Evolutionary conservation across 2,797 vertebrate genomes (phyloP).

Genomic region (Urosaurus nigricauda): DNA sequence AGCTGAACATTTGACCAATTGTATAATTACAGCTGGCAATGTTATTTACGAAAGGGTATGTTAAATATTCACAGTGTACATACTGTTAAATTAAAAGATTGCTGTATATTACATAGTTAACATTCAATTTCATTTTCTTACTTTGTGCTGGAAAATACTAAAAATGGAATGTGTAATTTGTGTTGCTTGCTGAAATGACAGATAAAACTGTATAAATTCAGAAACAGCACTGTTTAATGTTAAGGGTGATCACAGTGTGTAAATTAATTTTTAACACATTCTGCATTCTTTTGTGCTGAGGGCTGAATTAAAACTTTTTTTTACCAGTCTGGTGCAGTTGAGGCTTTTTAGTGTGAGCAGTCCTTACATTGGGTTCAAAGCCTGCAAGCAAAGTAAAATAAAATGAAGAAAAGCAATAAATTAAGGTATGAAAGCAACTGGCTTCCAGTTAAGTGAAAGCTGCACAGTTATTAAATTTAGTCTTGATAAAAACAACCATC

Average conservation of each 20-base stretch:
- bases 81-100: slow-evolving; percentile 34
- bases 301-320: slow-evolving; percentile 60
- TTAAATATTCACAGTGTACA: slow-evolving; percentile 38
- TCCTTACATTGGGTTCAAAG: slow-evolving; percentile 32
- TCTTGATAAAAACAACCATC: neutral
- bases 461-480: neutral
- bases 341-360: slow-evolving; percentile 42
- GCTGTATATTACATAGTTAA: slow-evolving; percentile 31
- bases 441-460: slow-evolving; percentile 32
- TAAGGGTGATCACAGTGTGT: slow-evolving; percentile 47
- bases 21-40: slow-evolving; percentile 29
- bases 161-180: slow-evolving; percentile 27
- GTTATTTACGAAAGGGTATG: slow-evolving; percentile 12
- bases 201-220: slow-evolving; percentile 41
- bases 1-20: slow-evolving; percentile 51
- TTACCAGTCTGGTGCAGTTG: slow-evolving; percentile 36
- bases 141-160: slow-evolving; percentile 39
- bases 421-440: slow-evolving; percentile 29
- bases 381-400: slow-evolving; percentile 44
- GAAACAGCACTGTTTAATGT: slow-evolving; percentile 50
- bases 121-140: slow-evolving; percentile 36
- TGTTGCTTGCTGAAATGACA: slow-evolving; percentile 32
- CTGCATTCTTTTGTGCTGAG: slow-evolving; percentile 59
- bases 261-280: slow-evolving; percentile 40
- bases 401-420: slow-evolving; percentile 39